Conservation (phyloP, 2,113 vertebrate species). For the cattle (Bos taurus) region DNA sequence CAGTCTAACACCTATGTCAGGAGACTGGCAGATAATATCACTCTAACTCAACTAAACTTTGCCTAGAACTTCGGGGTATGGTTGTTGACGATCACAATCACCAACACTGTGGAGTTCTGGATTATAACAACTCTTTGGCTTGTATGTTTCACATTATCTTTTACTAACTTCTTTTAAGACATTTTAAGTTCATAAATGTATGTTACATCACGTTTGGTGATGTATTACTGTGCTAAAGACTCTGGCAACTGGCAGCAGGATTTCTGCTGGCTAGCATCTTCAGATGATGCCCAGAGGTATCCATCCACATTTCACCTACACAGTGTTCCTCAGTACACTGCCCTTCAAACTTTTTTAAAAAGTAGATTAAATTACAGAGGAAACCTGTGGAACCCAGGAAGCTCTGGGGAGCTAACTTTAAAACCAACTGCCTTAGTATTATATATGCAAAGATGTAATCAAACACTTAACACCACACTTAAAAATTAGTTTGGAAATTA, state of each 20-base stretch:
- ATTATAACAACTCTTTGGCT: neutral
- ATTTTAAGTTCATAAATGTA: neutral
- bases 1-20: neutral
- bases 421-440: neutral
- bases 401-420: neutral
- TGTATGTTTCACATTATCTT: neutral
- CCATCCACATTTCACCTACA: neutral
- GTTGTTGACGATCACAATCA: neutral
- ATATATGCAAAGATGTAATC: neutral
- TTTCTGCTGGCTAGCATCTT: neutral
- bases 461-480: neutral
- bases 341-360: neutral
- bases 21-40: neutral
- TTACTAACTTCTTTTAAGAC: neutral
- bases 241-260: neutral
- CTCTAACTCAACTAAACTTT: neutral
- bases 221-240: neutral
- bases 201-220: neutral
- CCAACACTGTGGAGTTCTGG: neutral
- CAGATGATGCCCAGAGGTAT: neutral
- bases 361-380: neutral
- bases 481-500: conserved; percentile 16
- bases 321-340: neutral
- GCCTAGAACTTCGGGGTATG: neutral
- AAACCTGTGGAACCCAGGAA: neutral